Evolutionary conservation across 2,797 vertebrate species (phyloP), one percentile per base, ranked within the genome.

Genomic region (Lepilemur ruficaudatus): DNA sequence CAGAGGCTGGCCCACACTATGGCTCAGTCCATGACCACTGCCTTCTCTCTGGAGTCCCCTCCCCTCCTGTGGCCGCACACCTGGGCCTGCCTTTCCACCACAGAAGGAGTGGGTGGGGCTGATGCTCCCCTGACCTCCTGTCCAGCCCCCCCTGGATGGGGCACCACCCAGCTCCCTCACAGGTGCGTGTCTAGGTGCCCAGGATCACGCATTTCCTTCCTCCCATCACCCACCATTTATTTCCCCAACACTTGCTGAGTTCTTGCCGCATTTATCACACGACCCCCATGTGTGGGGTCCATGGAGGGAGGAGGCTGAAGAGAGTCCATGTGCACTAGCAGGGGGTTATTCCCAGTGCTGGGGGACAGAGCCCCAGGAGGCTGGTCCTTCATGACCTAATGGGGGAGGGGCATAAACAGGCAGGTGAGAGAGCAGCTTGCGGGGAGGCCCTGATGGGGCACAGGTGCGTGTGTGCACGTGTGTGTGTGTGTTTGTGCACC

Each of bases 141-240:
- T 48, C 35, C 32, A 15, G 30, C n/a, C 17, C 43, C 25, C 35
- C 41, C 11, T 38, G 41, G 38, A 30, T 1, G 55, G 6, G 11
- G 38, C 2, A 22, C 7, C 1, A 2, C 23, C 20, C 8, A 0
- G 17, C 18, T 79, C 55, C 57, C 10, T 6, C 17, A 15, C 14
- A 48, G 38, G 38, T 38, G 38, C 38, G 38, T 38, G 38, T 38
- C 38, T 38, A 38, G 70, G 50, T 4, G n/a, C n/a, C 14, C 43
- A 0, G 14, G 86, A n/a, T 11, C 32, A 41, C n/a, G 32, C 20
- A 7, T 6, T 35, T 20, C 67, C 38, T 48, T 48, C 30, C 35
- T 48, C 14, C 43, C 28, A 7, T 73, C 46, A 46, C 14, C 14
- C 2, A 8, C 23, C 28, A 2, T 41, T 28, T 22, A 14, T 18